Conservation (phyloP, 1,140 invertebrate species). For the Venturia canescens region DNA sequence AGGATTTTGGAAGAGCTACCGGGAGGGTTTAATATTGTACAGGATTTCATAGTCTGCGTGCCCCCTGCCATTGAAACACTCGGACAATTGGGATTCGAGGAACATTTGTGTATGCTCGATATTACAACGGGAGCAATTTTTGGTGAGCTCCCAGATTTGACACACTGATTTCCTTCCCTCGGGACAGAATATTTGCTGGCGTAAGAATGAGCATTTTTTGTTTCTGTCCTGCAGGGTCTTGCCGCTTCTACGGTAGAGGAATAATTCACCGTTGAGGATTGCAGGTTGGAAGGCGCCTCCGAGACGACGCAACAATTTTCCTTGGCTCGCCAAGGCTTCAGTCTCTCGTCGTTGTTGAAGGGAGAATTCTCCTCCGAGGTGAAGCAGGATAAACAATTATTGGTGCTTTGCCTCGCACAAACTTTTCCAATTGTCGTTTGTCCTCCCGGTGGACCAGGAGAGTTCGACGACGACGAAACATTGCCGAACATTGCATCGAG, state of each 20-base stretch:
- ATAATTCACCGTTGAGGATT: conserved; percentile 37
- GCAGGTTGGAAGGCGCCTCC: conserved; percentile 55
- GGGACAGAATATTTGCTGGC: conserved; percentile 43
- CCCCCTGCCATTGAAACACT: conserved; percentile 40
- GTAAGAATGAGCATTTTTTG: conserved; percentile 48
- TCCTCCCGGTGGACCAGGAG: conserved; percentile 59
- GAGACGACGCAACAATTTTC: conserved; percentile 55
- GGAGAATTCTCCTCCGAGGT: conserved; percentile 57
- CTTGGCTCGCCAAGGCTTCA: conserved; percentile 60
- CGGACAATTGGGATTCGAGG: conserved; percentile 56
- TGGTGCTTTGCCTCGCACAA: conserved; percentile 44
- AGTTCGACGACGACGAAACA: conserved; percentile 64
- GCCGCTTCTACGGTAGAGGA: conserved; percentile 47
- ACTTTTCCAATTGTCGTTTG: conserved; percentile 41
- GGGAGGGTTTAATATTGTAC: conserved; percentile 27
- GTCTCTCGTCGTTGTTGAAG: conserved; percentile 55
- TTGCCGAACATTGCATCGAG: conserved; percentile 72
- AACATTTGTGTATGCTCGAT: conserved; percentile 62
- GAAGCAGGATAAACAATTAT: conserved; percentile 66
- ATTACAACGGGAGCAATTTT: conserved; percentile 33
- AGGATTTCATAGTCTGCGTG: conserved; percentile 37
- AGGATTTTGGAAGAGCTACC: conserved; percentile 54
- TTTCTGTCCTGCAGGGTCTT: conserved; percentile 60
- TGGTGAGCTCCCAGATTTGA: neutral
- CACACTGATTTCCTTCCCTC: conserved; percentile 48